Evolutionary conservation across 2,888 invertebrate genomes (phyloP).

Genomic region (Dryobota labecula): DNA sequence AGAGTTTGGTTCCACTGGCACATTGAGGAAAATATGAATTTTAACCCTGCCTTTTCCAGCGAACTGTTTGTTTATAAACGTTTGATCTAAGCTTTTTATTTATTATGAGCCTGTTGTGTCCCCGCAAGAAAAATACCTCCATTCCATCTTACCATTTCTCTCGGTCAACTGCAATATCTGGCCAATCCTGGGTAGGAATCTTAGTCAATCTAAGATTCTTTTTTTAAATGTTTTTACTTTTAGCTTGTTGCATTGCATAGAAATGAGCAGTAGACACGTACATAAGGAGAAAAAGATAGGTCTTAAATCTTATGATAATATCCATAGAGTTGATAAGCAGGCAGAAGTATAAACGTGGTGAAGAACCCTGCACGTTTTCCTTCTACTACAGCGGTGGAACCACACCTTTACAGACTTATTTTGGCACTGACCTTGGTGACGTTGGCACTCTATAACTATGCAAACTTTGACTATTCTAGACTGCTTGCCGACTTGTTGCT

Average conservation of each 20-base stretch:
- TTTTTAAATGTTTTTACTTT: background rate
- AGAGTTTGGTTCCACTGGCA: conserved; percentile 19
- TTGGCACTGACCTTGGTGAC: conserved; percentile 41
- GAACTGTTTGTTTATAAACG: background rate
- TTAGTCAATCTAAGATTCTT: background rate
- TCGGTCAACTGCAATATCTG: background rate
- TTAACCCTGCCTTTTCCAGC: background rate
- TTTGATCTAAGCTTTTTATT: background rate
- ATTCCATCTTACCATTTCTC: background rate
- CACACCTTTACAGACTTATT: conserved; percentile 28
- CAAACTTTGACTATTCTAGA: conserved; percentile 25
- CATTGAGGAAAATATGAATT: conserved; percentile 25
- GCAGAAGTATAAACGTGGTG: too few relatives aligned
- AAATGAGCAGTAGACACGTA: background rate
- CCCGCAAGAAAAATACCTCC: background rate
- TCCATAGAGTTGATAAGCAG: background rate
- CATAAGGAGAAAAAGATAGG: background rate
- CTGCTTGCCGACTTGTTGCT: conserved; percentile 25
- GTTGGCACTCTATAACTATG: conserved; percentile 23
- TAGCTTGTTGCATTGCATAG: background rate
- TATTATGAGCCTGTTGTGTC: background rate
- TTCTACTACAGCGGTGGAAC: background rate
- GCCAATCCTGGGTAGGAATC: background rate
- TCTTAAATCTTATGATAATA: background rate
- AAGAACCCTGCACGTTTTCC: background rate